Evolutionary conservation across 2,113 vertebrate genomes (phyloP), one percentile per base, ranked within the genome.

Genomic region (Ptychochromis oligacanthus): DNA sequence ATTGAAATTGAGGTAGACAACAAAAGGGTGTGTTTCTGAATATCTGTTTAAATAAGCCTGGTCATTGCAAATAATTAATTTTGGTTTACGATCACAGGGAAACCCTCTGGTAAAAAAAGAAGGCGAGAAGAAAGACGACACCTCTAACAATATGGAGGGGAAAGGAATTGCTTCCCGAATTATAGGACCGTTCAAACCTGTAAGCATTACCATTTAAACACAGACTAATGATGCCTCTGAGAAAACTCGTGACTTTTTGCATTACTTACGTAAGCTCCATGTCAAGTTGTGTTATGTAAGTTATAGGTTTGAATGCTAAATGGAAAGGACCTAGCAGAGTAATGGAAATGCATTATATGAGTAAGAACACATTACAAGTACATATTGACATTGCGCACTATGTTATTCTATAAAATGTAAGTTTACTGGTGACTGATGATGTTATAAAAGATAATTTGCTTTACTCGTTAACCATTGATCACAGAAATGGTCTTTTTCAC

Each of bases 91-190:
- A 24, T 80, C 81, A 81, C 86, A 99, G 98, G 98, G 98, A 87
- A 96, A 96, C 0, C 95, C 97, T 75, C 91, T 96, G 0, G 8
- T 89, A 77, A 99, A 97, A 93, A 99, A 98, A 91, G 98, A 99
- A 18, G 95, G 94, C 10, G 98, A 99, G 59, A 98, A 99, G 81
- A 95, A 94, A 87, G 93, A 94, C 1, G 93, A 94, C 46, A 0
- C 49, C 3, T 52, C 81, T 2, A 95, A 87, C 87, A 97, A 79
- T 79, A 96, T 85, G 54, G 98, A 98, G 89, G 97, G 97, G 65
- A 99, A 98, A 89, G 98, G 98, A 82, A 99, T 99, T 82, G 97
- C 98, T 24, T 96, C 96, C 2, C 96, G 98, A 31, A 99, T 99
- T 82, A 96, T 97, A 56, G 98, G 98, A 90, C 96, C 97, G 2